A percentile compares a stretch with the other conserved stretches of the same genome.
phyloP scores from a whole-genome alignment of 2,888 invertebrate species.

The Onchidella celtica region DNA sequence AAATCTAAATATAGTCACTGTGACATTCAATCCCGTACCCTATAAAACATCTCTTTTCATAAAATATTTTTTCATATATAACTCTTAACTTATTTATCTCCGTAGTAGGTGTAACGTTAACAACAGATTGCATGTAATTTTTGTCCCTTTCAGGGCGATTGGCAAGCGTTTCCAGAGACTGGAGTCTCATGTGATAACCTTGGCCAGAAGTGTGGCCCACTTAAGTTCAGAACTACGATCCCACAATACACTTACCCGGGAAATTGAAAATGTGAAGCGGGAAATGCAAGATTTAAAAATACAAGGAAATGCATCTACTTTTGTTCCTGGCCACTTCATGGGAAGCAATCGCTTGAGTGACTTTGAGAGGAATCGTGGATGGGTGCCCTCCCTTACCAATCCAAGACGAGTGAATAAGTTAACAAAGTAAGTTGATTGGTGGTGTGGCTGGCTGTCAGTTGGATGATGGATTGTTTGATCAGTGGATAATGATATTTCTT shows the following conservation, averaged over 20 bases:
- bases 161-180: conserved; percentile 81
- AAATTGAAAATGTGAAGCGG: conserved; percentile 91
- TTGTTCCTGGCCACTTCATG: conserved; percentile 42
- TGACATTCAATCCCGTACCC: too few species aligned
- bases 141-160: conserved; percentile 23
- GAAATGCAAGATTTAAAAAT: conserved; percentile 87
- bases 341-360: conserved; percentile 57
- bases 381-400: conserved; percentile 86
- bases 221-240: conserved; percentile 94
- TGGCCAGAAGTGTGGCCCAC: conserved; percentile 94
- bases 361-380: conserved; percentile 77
- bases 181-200: conserved; percentile 94
- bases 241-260: conserved; percentile 92
- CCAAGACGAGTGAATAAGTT: conserved; percentile 92
- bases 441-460: too few species aligned
- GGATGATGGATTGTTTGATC: neutral
- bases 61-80: too few species aligned
- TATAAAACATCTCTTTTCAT: too few species aligned
- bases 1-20: too few species aligned
- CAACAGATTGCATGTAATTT: too few species aligned
- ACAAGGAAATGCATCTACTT: conserved; percentile 45
- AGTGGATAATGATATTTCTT: too few species aligned
- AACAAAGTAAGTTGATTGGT: conserved; percentile 86
- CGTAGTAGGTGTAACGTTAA: too few species aligned
- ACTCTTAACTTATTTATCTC: too few species aligned